Evolutionary conservation across 2,888 invertebrate species (phyloP), one percentile per base, ranked within the genome.

Genomic region (Sarcophaga rosellei): DNA sequence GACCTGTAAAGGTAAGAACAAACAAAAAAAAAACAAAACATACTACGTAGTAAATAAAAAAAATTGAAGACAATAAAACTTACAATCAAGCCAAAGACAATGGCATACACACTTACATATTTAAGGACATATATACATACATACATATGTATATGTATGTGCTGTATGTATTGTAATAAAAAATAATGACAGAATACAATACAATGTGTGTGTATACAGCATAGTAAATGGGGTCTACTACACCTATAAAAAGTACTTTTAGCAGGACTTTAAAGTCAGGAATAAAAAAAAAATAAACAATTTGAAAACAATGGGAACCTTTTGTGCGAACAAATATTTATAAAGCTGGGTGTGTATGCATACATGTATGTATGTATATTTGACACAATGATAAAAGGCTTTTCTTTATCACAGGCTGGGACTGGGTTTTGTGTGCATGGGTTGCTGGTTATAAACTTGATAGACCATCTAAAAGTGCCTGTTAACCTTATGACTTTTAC

Each of bases 401-500:
- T 35, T 10, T 35, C 35, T 35, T 35, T 35, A 35, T 35, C 35
- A 35, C 1, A 0, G 35, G 8, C 35, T 35, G 35, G 35, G 10
- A 2, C 35, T 35, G 35, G 25, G 25, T 3, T 35, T 35, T 53
- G 53, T 53, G 53, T 53, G 1, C 4, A 61, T 35, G 35, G 25
- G 20, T 47, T 25, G 12, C 4, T 53, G 11, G 25, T 21, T 47
- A 23, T 73, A 61, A 72, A 73, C 66, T 62, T 73, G 73, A 74
- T 74, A 85, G 76, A 45, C 65, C 63, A 70, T 81, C 70, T 75
- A 78, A 78, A 85, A 78, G 25, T 69, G 74, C 15, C 78, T 78
- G 74, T 78, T 78, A 81, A 85, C 85, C 78, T 79, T 75, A 78
- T 70, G 65, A 81, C 81, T 75, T 78, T 77, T 65, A 70, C 63